Percentiles rank a stretch among this genome's conserved stretches.
Evolutionary conservation across 2,113 vertebrate species (phyloP).

Genomic region (Chlamydotis undulata): DNA sequence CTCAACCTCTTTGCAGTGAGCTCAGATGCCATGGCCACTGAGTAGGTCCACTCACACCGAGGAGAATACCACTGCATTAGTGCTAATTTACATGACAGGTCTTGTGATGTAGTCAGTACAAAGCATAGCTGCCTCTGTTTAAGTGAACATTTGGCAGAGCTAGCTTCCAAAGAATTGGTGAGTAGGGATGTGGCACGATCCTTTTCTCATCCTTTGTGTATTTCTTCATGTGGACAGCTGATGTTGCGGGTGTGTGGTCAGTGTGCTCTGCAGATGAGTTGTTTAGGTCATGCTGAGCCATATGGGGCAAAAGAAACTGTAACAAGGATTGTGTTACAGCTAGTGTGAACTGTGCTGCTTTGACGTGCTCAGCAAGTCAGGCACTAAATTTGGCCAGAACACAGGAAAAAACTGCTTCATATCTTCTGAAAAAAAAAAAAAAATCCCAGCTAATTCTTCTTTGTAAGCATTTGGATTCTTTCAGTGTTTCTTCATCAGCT

Average conservation of each 20-base stretch:
- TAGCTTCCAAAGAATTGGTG: neutral
- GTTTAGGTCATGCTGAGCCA: neutral
- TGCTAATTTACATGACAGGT: neutral
- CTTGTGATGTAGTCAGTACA: neutral
- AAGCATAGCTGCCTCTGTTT: neutral
- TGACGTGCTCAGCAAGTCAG: neutral
- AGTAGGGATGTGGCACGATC: neutral
- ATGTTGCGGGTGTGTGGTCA: neutral
- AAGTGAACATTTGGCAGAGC: neutral
- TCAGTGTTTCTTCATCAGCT: neutral
- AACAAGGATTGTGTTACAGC: too few species aligned
- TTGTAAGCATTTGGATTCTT: constrained; percentile 3
- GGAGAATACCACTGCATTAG: neutral
- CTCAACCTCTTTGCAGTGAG: neutral
- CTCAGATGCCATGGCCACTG: neutral
- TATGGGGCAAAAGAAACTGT: neutral
- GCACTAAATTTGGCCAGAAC: neutral
- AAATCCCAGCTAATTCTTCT: neutral
- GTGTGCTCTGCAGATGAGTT: neutral
- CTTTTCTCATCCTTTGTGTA: neutral
- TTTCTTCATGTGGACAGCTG: neutral
- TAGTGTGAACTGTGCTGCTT: neutral
- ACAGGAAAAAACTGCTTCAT: neutral
- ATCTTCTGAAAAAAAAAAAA: neutral
- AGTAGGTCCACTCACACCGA: neutral